Base-by-base conservation (phyloP, 1,140 invertebrate genomes). In the Neodiprion fabricii region DNA sequence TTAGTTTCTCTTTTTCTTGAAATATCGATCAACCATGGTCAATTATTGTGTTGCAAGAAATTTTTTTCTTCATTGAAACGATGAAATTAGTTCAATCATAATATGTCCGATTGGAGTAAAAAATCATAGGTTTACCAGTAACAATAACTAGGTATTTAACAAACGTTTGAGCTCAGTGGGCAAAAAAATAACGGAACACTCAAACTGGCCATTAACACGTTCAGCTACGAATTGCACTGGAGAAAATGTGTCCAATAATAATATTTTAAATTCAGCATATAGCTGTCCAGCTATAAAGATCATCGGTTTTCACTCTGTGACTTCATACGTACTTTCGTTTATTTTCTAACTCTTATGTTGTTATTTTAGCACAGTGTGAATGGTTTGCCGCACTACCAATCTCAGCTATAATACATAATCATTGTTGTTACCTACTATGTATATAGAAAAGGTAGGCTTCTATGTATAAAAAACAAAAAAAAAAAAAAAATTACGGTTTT, bases 331-430 rank as follows among this genome's bases (percentile, higher is more conserved):
- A 7, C 53, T 12, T 5, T 61, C 53, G 53, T 61, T 61, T 61
- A 61, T 14, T 14, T 61, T 72, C 49, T 72, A 40, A 68, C 40
- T 75, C 67, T 72, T 48, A 70, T 75, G 1, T 72, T 47, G 70
- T 65, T 70, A 67, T 71, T 67, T 76, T 74, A 74, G 81, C 78
- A 83, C 75, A 79, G 85, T 85, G 81, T 84, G 84, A 85, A 78
- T 87, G 85, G 76, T 82, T 77, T 81, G 79, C 61, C 75, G 75
- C 77, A 78, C 79, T 77, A 75, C 76, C 78, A 76, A 78, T 81
- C 78, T 82, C 80, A 82, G 84, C 86, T 88, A 88, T 88, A 88
- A 88, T 88, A 88, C 87, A 88, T 87, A 82, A 87, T 86, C 80
- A 83, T 88, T 84, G 86, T 87, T 88, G 86, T 85, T 81, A 74